Conservation (phyloP, 2,888 invertebrate species). For the Eupsilia transversa region DNA sequence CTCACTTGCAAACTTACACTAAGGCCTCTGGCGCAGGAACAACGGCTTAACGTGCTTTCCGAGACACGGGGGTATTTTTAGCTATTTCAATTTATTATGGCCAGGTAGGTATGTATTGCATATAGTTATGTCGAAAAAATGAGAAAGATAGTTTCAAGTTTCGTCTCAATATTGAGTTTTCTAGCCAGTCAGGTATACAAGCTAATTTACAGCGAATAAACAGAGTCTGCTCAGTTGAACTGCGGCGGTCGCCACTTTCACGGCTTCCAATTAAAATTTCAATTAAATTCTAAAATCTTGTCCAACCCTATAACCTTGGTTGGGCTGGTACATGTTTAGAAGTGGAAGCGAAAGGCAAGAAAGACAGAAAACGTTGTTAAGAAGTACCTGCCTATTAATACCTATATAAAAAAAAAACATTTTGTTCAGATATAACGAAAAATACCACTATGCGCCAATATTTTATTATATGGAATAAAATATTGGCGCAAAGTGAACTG, state of each 20-base stretch:
- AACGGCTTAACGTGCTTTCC: no score
- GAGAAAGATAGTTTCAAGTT: slow-evolving; percentile 1
- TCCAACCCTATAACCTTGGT: slow-evolving; percentile 74
- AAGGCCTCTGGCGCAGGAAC: no score
- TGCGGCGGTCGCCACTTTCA: slow-evolving; percentile 71
- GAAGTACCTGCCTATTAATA: neutral
- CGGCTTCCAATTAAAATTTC: slow-evolving; percentile 79
- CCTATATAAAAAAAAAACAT: neutral
- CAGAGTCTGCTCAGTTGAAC: slow-evolving; percentile 63
- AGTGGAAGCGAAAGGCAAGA: slow-evolving; percentile 41
- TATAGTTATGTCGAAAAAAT: neutral
- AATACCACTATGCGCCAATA: neutral
- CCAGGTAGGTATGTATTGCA: no score
- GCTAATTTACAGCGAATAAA: slow-evolving; percentile 69
- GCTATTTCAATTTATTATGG: neutral
- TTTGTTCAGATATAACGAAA: neutral
- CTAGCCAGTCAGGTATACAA: slow-evolving; percentile 39
- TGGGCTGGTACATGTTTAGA: slow-evolving; percentile 53
- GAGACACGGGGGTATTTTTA: no score
- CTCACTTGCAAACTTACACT: no score
- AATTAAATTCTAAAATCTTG: slow-evolving; percentile 80
- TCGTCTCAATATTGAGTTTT: slow-evolving; percentile 35
- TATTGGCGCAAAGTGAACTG: no score
- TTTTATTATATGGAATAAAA: no score
- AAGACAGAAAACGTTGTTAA: neutral